Base-by-base conservation (phyloP, 2,113 vertebrate species). In the Corythoichthys haematopterus region DNA sequence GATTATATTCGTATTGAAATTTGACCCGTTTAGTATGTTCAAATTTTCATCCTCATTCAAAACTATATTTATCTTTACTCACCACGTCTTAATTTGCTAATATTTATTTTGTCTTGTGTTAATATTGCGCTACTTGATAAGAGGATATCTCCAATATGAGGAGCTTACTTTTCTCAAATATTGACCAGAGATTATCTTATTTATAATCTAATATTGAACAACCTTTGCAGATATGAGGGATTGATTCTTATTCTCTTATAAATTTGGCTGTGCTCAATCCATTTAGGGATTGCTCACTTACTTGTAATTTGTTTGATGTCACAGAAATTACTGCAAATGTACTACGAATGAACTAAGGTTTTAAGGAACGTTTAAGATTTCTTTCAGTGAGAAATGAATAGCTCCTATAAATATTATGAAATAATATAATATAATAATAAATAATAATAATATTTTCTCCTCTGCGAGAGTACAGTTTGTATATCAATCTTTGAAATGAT, bases 61-160 rank as follows among this genome's bases (percentile, higher is more conserved):
- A 56, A 63, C 40, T 50, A 4, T 53, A 14, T 37, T 43, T n/a
- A 14, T 46, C 59, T 61, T 45, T 43, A 16, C n/a, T 20, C 14
- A 15, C 37, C 58, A 12, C 53, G n/a, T 28, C n/a, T 62, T 43
- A 78, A 65, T 85, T 80, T 77, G 77, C 67, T 71, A 38, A 74
- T 71, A 78, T 79, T 77, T 71, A 70, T 57, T 64, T 55, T 75
- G 51, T n/a, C 56, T n/a, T 66, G 64, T 75, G 65, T 66, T 82
- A 78, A 82, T 77, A 84, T 87, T 85, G 75, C 70, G 72, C 70
- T 43, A 66, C 36, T 66, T 46, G 46, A 69, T 69, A 66, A 65
- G 48, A 72, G 13, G 16, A 59, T 33, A 16, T 56, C 5, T n/a
- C 48, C 28, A 68, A n/a, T 64, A 37, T 3, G 40, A 43, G 6